Conservation (phyloP, 2,113 vertebrate genomes). For the Microcebus lehilahytsara region DNA sequence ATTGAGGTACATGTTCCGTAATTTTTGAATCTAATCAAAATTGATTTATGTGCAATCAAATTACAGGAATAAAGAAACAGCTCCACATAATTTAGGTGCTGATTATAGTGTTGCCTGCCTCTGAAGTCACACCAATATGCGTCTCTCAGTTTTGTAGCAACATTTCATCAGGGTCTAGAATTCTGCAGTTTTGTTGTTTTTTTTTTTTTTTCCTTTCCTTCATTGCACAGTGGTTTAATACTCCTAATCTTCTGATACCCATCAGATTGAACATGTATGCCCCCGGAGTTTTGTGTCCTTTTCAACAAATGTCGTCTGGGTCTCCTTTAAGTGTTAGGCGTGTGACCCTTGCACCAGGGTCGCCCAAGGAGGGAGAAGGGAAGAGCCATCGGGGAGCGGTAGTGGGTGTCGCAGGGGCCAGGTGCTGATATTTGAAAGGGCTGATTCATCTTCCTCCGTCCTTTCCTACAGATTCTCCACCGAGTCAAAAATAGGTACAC, state of each 20-base stretch:
- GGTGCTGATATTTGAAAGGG: not conserved
- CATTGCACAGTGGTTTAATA: not conserved
- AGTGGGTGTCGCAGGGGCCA: too few species aligned
- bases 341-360: fast-evolving
- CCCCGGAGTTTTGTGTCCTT: not conserved
- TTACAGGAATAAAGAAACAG: conserved; percentile 57
- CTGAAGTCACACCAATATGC: not conserved
- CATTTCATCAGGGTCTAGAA: conserved; percentile 44
- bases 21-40: conserved; percentile 79
- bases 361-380: not conserved
- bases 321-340: not conserved
- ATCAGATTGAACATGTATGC: not conserved
- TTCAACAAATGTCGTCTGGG: not conserved
- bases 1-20: conserved; percentile 60
- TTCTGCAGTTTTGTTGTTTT: fast-evolving
- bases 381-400: not conserved
- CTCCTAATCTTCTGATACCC: not conserved
- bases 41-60: conserved; percentile 75
- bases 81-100: not conserved
- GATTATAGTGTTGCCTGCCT: conserved; percentile 20
- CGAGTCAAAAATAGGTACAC: not conserved
- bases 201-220: not conserved
- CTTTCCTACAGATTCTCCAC: not conserved
- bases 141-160: not conserved
- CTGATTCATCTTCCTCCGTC: not conserved